phyloP scores from a whole-genome alignment of 2,888 invertebrate species.

The Slavum lentiscoides region DNA sequence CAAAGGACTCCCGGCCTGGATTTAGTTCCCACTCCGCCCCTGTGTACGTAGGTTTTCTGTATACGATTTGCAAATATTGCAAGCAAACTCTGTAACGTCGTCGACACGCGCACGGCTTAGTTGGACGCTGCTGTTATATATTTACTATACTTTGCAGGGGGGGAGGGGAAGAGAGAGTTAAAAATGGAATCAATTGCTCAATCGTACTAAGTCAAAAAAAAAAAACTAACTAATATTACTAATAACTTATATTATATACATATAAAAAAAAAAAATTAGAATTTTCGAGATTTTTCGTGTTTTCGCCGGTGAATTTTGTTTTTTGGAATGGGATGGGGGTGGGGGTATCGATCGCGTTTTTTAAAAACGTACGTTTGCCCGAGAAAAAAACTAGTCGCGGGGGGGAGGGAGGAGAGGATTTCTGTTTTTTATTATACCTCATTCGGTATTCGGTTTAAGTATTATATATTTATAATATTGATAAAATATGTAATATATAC shows the following conservation, averaged over 20 bases:
- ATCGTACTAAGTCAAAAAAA: conserved; percentile 25
- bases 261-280: conserved; percentile 11
- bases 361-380: conserved; percentile 18
- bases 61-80: not conserved
- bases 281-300: conserved; percentile 15
- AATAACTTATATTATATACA: no score
- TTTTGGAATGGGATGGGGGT: not conserved
- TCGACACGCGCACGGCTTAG: conserved; percentile 33
- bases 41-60: no score
- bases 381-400: conserved; percentile 27
- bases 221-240: not conserved
- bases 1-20: no score
- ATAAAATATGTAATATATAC: not conserved
- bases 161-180: conserved; percentile 14
- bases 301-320: not conserved
- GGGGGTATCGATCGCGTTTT: conserved; percentile 9
- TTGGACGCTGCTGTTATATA: conserved; percentile 17
- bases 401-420: not conserved
- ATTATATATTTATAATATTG: not conserved
- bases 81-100: conserved; percentile 30
- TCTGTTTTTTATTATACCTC: conserved; percentile 14
- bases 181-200: conserved; percentile 51
- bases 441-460: conserved; percentile 18
- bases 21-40: no score
- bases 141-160: conserved; percentile 23